Conservation (phyloP, 2,888 invertebrate genomes). For the Quadriops clusia region DNA sequence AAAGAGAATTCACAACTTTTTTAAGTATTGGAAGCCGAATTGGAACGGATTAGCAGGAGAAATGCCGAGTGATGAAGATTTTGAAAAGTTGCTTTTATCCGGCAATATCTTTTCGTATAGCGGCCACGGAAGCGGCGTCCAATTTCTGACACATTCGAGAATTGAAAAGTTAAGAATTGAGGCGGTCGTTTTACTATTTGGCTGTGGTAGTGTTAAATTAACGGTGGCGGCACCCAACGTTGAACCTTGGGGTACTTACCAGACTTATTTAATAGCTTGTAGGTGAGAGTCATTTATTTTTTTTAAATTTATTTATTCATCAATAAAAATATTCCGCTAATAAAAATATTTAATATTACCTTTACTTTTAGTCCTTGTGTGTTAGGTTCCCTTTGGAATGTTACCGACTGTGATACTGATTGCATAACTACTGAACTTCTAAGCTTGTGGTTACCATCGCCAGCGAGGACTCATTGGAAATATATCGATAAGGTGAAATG, state of each 20-base stretch:
- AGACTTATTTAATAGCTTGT: constrained; percentile 37
- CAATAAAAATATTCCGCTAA: background rate
- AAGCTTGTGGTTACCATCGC: constrained; percentile 37
- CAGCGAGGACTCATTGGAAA: constrained; percentile 36
- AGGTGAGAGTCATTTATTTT: constrained; percentile 31
- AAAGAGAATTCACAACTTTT: constrained; percentile 37
- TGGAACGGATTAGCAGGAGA: constrained; percentile 38
- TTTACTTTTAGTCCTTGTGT: constrained; percentile 37
- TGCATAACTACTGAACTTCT: constrained; percentile 37
- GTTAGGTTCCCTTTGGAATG: constrained; percentile 41
- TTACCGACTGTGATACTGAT: constrained; percentile 41
- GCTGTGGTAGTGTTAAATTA: constrained; percentile 45
- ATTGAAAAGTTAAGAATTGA: constrained; percentile 44
- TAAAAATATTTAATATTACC: constrained; percentile 2
- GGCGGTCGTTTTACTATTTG: constrained; percentile 52
- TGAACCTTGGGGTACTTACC: constrained; percentile 37
- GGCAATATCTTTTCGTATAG: constrained; percentile 52
- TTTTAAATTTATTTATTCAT: constrained; percentile 1
- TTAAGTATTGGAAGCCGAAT: constrained; percentile 39
- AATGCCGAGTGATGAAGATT: constrained; percentile 41
- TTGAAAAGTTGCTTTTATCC: constrained; percentile 38
- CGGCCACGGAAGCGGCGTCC: constrained; percentile 57
- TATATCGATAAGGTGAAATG: constrained; percentile 35
- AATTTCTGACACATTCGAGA: constrained; percentile 43
- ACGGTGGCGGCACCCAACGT: constrained; percentile 35